A percentile compares a stretch with the other conserved stretches of the same genome.
phyloP scores from a whole-genome alignment of 1,140 invertebrate genomes.

The Cephus cinctus region DNA sequence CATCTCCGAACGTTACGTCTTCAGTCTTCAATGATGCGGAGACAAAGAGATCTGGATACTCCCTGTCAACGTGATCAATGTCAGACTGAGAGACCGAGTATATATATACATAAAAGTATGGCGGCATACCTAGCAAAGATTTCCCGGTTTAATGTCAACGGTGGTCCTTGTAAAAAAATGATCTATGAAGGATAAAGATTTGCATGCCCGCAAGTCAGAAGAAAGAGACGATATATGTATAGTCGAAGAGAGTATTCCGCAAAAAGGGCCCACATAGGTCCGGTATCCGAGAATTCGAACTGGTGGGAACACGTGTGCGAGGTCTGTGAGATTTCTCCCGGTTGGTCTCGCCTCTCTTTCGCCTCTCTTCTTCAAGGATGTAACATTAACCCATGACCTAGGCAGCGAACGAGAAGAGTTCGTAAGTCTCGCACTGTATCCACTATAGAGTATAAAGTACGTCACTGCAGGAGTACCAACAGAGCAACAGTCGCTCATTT shows the following conservation, averaged over 20 bases:
- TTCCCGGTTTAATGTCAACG: not conserved
- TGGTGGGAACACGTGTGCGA: constrained; percentile 32
- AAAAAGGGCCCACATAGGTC: constrained; percentile 32
- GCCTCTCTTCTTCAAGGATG: too few species aligned
- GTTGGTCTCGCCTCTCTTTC: too few species aligned
- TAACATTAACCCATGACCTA: constrained; percentile 1
- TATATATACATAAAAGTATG: too few species aligned
- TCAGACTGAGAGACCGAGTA: too few species aligned
- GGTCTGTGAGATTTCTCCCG: constrained; percentile 25
- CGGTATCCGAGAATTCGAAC: constrained; percentile 29
- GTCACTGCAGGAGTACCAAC: constrained; percentile 1
- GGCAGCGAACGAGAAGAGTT: constrained; percentile 19
- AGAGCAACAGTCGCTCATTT: not conserved
- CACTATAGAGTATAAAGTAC: constrained; percentile 18
- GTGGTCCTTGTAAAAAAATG: constrained; percentile 4
- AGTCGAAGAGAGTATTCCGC: not conserved
- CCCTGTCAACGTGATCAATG: too few species aligned
- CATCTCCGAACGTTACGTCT: too few species aligned
- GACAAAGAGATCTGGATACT: too few species aligned
- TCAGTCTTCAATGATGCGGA: too few species aligned
- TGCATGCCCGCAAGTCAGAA: not conserved
- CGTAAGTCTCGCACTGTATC: constrained; percentile 23
- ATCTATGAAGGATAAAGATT: not conserved
- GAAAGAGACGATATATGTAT: not conserved
- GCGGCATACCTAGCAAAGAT: not conserved